A percentile compares a stretch with the other conserved stretches of the same genome.
These are phyloP conservation scores for Avahi laniger DNA, from an alignment of 2,797 vertebrate genomes.

Conservation along the genomic window DNA sequence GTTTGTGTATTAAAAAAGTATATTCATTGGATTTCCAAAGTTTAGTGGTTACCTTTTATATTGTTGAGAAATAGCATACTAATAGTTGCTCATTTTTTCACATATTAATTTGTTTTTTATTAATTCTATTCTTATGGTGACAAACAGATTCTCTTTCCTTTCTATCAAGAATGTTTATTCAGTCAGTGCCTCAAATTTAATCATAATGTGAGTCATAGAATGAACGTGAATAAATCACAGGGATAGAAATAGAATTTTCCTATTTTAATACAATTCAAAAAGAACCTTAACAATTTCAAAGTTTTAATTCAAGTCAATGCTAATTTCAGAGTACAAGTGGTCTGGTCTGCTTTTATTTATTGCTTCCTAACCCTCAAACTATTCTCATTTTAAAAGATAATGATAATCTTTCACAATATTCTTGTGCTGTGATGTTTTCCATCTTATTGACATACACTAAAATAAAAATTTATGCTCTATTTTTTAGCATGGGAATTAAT, in stretches of 20 bases:
- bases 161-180: not conserved
- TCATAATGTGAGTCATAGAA: conserved; percentile 42
- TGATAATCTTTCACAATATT: not conserved
- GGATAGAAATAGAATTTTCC: conserved; percentile 26
- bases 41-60: not conserved
- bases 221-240: conserved; percentile 39
- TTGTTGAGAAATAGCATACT: not conserved
- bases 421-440: not conserved
- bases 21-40: conserved; percentile 1
- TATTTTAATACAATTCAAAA: conserved; percentile 1
- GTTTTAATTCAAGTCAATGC: conserved; percentile 21
- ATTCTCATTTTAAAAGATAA: not conserved
- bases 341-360: not conserved
- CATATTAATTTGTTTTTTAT: not conserved
- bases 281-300: not conserved
- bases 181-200: not conserved
- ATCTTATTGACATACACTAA: not conserved
- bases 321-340: not conserved
- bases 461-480: not conserved
- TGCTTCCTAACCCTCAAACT: not conserved
- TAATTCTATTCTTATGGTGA: not conserved
- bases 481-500: not conserved
- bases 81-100: not conserved
- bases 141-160: not conserved
- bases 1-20: not conserved